A percentile compares a stretch with the other conserved stretches of the same genome.
Evolutionary conservation across 1,140 invertebrate genomes (phyloP).

Genomic region (Onthophagus taurus): DNA sequence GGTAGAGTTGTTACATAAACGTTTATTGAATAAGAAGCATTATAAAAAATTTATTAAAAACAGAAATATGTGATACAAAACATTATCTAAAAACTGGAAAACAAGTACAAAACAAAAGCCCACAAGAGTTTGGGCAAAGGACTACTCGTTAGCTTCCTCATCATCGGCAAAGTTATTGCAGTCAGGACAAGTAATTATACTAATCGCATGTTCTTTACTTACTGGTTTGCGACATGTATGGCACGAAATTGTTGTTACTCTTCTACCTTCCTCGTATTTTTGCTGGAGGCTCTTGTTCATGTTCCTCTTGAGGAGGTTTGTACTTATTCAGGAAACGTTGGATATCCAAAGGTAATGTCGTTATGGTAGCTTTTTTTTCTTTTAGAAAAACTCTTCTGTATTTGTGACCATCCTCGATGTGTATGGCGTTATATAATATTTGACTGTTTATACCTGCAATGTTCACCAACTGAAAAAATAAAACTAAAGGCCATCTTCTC

Average conservation of each 20-base stretch:
- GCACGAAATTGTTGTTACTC: too few species aligned
- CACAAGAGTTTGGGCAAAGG: too few species aligned
- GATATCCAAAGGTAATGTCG: conserved; percentile 13
- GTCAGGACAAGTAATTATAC: too few species aligned
- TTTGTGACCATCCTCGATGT: too few species aligned
- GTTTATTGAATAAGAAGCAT: too few species aligned
- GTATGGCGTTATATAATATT: conserved; percentile 33
- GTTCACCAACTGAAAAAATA: conserved; percentile 44
- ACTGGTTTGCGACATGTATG: background rate
- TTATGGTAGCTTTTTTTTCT: conserved; percentile 10
- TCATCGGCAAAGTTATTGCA: too few species aligned
- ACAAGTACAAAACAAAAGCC: too few species aligned
- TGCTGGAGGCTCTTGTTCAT: background rate
- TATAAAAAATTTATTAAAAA: too few species aligned
- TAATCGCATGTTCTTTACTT: background rate
- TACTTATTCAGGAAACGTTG: conserved; percentile 3
- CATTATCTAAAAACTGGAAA: too few species aligned
- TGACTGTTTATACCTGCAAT: conserved; percentile 42
- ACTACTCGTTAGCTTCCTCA: too few species aligned
- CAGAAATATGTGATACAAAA: too few species aligned
- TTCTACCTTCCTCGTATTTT: background rate
- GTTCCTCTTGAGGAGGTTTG: background rate
- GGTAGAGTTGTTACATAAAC: too few species aligned
- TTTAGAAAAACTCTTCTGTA: background rate
- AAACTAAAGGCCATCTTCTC: conserved; percentile 42